phyloP scores from a whole-genome alignment of 2,113 vertebrate genomes.

The Stomatorhinus ivindoensis region DNA sequence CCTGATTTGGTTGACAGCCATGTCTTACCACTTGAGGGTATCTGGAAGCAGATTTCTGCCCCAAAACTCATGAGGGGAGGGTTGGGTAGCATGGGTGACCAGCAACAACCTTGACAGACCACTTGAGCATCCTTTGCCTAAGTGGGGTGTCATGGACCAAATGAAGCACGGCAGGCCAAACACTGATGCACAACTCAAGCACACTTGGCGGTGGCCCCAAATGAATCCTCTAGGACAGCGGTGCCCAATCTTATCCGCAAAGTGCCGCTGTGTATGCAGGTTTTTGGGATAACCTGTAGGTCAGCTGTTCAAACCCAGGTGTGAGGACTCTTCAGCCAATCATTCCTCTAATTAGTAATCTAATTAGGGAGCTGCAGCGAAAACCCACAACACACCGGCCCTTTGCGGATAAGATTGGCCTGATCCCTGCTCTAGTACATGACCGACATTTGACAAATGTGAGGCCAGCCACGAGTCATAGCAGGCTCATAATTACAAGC shows the following conservation, averaged over 20 bases:
- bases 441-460: not conserved
- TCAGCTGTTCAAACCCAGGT: too few relatives aligned
- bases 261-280: too few relatives aligned
- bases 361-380: too few relatives aligned
- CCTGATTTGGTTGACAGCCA: constrained; percentile 28
- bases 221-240: constrained; percentile 40
- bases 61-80: constrained; percentile 24
- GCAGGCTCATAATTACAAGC: not conserved
- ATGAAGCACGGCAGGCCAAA: not conserved
- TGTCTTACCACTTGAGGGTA: constrained; percentile 36
- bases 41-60: constrained; percentile 46
- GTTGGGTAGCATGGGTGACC: constrained; percentile 14
- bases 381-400: too few relatives aligned
- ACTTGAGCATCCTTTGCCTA: constrained; percentile 36
- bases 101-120: constrained; percentile 17
- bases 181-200: constrained; percentile 43
- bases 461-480: not conserved
- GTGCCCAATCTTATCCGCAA: too few relatives aligned
- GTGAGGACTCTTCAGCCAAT: too few relatives aligned
- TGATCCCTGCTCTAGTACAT: constrained; percentile 35
- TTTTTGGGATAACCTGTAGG: too few relatives aligned
- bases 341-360: too few relatives aligned
- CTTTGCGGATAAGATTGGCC: too few relatives aligned
- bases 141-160: constrained; percentile 19
- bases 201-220: constrained; percentile 38